Conservation (phyloP, 2,113 vertebrate species). For the Bothrops jararaca region DNA sequence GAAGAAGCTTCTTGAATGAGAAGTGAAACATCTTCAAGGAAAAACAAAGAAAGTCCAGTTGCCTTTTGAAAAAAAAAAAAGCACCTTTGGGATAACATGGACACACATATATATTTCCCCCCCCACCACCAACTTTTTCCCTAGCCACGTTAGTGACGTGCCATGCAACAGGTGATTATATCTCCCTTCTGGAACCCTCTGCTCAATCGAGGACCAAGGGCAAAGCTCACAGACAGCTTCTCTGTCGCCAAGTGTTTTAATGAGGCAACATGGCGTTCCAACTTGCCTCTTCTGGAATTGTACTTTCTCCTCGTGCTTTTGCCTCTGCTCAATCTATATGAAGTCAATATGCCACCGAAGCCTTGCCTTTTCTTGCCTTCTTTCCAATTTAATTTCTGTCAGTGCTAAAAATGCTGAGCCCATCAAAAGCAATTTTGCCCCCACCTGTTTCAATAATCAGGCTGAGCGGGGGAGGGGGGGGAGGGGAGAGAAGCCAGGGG, state of each 20-base stretch:
- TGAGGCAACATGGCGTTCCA: conserved; percentile 63
- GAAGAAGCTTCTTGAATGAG: no score
- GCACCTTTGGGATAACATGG: neutral
- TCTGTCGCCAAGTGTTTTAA: conserved; percentile 65
- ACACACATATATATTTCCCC: conserved; percentile 26
- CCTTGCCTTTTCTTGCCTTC: conserved; percentile 68
- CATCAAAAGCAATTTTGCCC: conserved; percentile 63
- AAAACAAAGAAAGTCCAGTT: neutral
- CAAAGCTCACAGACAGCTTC: conserved; percentile 47
- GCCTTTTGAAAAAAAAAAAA: no score
- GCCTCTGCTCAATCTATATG: conserved; percentile 69
- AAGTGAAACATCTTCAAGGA: no score
- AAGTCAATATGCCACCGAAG: conserved; percentile 70
- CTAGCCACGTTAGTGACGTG: conserved; percentile 41
- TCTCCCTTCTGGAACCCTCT: conserved; percentile 50
- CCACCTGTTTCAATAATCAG: conserved; percentile 63
- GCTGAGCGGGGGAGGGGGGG: conserved; percentile 10
- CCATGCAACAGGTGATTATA: conserved; percentile 49
- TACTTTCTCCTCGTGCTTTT: no score
- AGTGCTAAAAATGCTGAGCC: conserved; percentile 71
- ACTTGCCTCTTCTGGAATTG: conserved; percentile 55
- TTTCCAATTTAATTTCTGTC: conserved; percentile 73
- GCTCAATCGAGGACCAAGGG: conserved; percentile 47
- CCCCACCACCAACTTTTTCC: conserved; percentile 34
- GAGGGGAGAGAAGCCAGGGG: neutral